Evolutionary conservation across 2,113 vertebrate species (phyloP), one percentile per base, ranked within the genome.

Genomic region (Plotosus lineatus): DNA sequence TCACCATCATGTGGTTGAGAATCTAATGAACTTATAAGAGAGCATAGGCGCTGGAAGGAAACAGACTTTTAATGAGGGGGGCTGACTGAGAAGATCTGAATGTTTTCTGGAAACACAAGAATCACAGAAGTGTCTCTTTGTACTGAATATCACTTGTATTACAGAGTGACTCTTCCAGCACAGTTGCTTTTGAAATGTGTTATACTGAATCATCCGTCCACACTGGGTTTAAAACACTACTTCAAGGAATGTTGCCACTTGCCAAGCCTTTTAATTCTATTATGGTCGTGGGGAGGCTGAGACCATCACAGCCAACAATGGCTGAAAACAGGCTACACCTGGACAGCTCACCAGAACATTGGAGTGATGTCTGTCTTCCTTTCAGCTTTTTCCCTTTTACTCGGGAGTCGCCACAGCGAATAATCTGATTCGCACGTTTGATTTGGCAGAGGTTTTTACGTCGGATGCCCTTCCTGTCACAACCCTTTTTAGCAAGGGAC

Each of bases 1-100:
- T 82, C 87, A 86, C 91, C 92, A 92, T 90, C 93, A 91, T 86
- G 89, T 90, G 92, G 81, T 56, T 80, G n/a, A 48, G 26, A 11
- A 55, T 19, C 23, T 69, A 1, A 50, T 14, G 4, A 46, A 38
- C 68, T 33, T 63, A 63, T 31, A 80, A 55, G 11, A 48, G 1
- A 17, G 6, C 9, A 53, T 12, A 17, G 17, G 5, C 14, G 3
- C 50, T 21, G 48, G 31, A 53, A 50, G 9, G 19, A 31, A 12
- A 36, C 26, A 40, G 51, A 75, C 19, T 21, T 26, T 21, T 63
- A 28, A 46, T 7, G 33, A 10, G 28, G 14, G 14, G 19, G 42
- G 44, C 38, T 55, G 7, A 73, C 48, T 36, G 28, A 48, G 6
- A 73, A 60, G 12, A 48, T 6, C 26, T 55, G 48, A 68, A 53